These are phyloP conservation scores for Mesoligia furuncula DNA, from an alignment of 2,888 invertebrate species.

Conservation along the genomic window DNA sequence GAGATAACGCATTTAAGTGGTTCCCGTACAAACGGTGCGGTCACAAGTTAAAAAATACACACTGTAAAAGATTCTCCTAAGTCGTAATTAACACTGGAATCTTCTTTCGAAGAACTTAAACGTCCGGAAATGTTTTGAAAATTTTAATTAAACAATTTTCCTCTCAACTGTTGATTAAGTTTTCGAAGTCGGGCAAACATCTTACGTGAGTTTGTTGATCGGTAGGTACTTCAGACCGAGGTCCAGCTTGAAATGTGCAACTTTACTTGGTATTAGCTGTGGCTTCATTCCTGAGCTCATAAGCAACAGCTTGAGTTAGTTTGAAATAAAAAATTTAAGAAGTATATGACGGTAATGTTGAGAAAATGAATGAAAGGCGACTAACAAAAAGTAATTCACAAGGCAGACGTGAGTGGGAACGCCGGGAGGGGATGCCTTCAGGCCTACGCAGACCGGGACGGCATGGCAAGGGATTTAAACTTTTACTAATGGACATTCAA, in stretches of 20 bases:
- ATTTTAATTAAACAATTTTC: constrained; percentile 56
- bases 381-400: too few relatives aligned
- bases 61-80: not conserved
- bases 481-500: too few relatives aligned
- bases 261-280: constrained; percentile 8
- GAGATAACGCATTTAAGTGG: not conserved
- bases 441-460: too few relatives aligned
- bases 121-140: constrained; percentile 30
- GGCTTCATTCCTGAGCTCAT: constrained; percentile 32
- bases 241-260: constrained; percentile 39
- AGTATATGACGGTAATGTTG: too few relatives aligned
- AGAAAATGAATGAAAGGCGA: too few relatives aligned
- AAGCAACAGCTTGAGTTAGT: not conserved
- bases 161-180: constrained; percentile 59
- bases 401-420: too few relatives aligned
- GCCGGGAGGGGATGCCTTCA: too few relatives aligned
- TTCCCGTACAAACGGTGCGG: not conserved
- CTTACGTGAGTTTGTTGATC: constrained; percentile 50
- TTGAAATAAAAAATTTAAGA: not conserved
- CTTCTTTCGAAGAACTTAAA: not conserved
- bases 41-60: not conserved
- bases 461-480: too few relatives aligned
- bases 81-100: constrained; percentile 13
- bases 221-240: constrained; percentile 31
- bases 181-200: constrained; percentile 55